Evolutionary conservation across 2,113 vertebrate species (phyloP), one percentile per base, ranked within the genome.

Genomic region (Oreochromis tanganicae): DNA sequence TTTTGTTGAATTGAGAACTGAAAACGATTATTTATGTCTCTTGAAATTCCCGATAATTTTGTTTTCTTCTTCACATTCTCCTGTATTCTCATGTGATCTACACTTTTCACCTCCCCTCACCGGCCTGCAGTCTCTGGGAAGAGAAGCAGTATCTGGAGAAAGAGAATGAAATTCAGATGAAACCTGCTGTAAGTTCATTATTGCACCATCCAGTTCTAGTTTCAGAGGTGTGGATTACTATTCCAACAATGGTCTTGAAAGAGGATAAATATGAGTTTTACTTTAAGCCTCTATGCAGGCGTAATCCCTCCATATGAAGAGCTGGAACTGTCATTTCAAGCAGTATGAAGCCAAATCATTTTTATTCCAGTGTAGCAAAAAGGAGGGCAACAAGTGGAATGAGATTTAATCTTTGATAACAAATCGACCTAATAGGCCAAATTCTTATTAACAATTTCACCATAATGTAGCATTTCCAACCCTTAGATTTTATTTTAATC

Each of bases 131-230:
- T 88, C 93, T 99, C 92, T 43, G 55, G 85, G 97, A 98, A 92
- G 97, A 98, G 95, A 98, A 97, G 96, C 91, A 3, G 7, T 92
- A 96, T 91, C 91, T 98, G 91, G 86, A 97, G 90, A 96, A 94
- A 55, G 97, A 98, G 91, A 97, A 92, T 24, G 94, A 97, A 91
- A 96, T 89, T 91, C 96, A 97, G 85, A 93, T 93, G 9, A 97
- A 97, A 93, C 94, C 96, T 92, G 93, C 92, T 63, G 98, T 98
- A 96, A 97, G 97, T 97, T 94, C 79, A 87, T 80, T 59, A 71
- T 36, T 82, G 84, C 88, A 84, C 59, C 80, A 57, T 91, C 38
- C 83, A 41, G 63, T 57, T 84, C 57, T 61, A 16, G 55, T 84
- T 86, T 87, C 81, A 79, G 83, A 87, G 27, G 52, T 7, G n/a